A percentile compares a stretch with the other conserved stretches of the same genome.
These are phyloP conservation scores for Agrilus cyanescens DNA, from an alignment of 2,888 invertebrate species.

Conservation along the genomic window DNA sequence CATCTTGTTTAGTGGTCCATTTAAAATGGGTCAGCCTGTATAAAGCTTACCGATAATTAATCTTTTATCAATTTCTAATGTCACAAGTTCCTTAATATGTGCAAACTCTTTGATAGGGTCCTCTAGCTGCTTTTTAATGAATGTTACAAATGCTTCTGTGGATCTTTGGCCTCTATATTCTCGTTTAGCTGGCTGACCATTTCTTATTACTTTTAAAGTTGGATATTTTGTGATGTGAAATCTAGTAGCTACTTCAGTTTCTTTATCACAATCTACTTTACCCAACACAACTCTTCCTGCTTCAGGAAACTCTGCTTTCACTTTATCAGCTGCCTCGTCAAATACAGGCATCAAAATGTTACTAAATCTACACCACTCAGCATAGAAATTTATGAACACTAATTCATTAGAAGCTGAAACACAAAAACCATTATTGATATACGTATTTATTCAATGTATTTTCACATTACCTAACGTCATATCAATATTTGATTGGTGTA, in stretches of 20 bases:
- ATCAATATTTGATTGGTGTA: conserved; percentile 72
- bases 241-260: conserved; percentile 73
- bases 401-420: conserved; percentile 87
- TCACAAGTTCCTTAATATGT: conserved; percentile 57
- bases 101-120: conserved; percentile 74
- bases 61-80: conserved; percentile 67
- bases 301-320: conserved; percentile 65
- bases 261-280: conserved; percentile 94
- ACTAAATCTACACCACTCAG: conserved; percentile 99
- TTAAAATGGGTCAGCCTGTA: no score
- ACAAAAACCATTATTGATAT: conserved; percentile 11
- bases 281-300: conserved; percentile 83
- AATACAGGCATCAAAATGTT: conserved; percentile 93
- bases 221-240: conserved; percentile 98
- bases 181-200: conserved; percentile 79
- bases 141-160: conserved; percentile 78
- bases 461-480: conserved; percentile 60
- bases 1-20: no score
- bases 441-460: conserved; percentile 1
- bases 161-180: conserved; percentile 87
- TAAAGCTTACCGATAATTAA: conserved; percentile 61
- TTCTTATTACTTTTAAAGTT: conserved; percentile 87
- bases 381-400: conserved; percentile 98
- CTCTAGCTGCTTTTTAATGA: conserved; percentile 78
- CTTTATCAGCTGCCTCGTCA: conserved; percentile 86